phyloP scores from a whole-genome alignment of 2,113 vertebrate genomes.

The Lophius piscatorius region DNA sequence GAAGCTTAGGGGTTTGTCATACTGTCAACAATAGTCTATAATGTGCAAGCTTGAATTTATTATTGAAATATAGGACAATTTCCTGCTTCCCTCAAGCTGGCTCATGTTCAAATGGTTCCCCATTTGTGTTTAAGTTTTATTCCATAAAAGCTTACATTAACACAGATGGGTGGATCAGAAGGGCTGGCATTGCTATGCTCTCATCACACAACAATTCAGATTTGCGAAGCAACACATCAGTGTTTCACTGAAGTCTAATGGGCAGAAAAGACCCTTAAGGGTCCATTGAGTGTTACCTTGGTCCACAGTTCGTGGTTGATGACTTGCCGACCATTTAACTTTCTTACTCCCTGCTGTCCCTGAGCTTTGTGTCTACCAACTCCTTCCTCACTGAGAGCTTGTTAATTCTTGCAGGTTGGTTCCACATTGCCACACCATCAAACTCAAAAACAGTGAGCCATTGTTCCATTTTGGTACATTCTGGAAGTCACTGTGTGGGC shows the following conservation, averaged over 20 bases:
- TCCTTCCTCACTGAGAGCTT: conserved; percentile 47
- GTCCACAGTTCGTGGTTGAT: conserved; percentile 3
- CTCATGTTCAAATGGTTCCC: conserved; percentile 22
- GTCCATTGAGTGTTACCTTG: conserved; percentile 27
- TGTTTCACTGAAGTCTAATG: conserved; percentile 26
- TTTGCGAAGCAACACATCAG: conserved; percentile 20
- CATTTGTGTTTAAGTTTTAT: conserved; percentile 36
- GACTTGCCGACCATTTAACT: conserved; percentile 38
- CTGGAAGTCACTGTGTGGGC: conserved; percentile 52
- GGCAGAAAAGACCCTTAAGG: not conserved
- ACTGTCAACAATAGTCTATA: too few relatives aligned
- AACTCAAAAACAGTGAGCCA: conserved; percentile 57
- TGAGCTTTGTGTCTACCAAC: conserved; percentile 44
- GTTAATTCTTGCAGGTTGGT: conserved; percentile 71
- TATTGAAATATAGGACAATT: conserved; percentile 37
- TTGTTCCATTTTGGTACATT: conserved; percentile 43
- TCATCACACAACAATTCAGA: conserved; percentile 45
- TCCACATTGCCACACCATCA: conserved; percentile 73
- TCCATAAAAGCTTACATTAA: conserved; percentile 40
- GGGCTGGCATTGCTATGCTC: conserved; percentile 33
- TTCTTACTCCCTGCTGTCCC: conserved; percentile 38
- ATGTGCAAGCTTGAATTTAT: too few relatives aligned
- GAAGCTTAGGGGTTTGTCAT: too few relatives aligned
- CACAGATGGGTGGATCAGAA: conserved; percentile 49
- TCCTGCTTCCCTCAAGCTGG: conserved; percentile 31